Base-by-base conservation (phyloP, 2,888 invertebrate species). In the Capitulum mitella region DNA sequence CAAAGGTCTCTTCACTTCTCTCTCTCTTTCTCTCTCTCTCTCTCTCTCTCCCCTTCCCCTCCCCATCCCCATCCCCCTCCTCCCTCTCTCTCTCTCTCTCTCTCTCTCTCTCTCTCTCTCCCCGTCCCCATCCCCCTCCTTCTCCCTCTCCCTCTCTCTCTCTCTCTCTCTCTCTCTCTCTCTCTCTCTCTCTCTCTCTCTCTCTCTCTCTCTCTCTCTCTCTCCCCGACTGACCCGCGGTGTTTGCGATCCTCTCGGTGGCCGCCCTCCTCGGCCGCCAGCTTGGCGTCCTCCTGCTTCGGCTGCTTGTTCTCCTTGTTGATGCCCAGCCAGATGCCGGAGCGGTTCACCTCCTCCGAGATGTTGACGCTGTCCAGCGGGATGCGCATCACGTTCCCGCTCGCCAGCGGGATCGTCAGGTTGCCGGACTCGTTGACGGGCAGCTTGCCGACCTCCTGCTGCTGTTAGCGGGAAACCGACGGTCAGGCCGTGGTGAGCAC, bases 271-370 rank as follows among this genome's bases (percentile, higher is more conserved):
- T 34, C 64, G 34, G 6, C 19, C 6, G 6, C 19, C 6, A 19
- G 19, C 12, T 64, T 8, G 37, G 26, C 70, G 70, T 70, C 70
- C 26, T 10, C 26, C 40, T 16, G 40, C 37, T 58, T 58, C 10
- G 58, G 37, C 70, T 70, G 70, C 70, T 40, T 22, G 70, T 70
- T 70, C 70, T 70, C 70, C 40, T 70, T 80, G 78, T 82, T 80
- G 51, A 82, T 82, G 77, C 80, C 82, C 61, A 78, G 79, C 89
- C 89, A 89, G 82, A 89, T 85, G 78, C 88, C 85, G 81, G 85
- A 86, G 81, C 86, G 86, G 40, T 86, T 84, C 83, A 89, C 85
- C 83, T 89, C 89, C 82, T 89, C 88, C 12, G 87, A 86, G 81
- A 89, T 86, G 82, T 87, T 87, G 81, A 87, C 86, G 82, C 83